phyloP scores from a whole-genome alignment of 2,113 vertebrate species.

The Saimiri boliviensis region DNA sequence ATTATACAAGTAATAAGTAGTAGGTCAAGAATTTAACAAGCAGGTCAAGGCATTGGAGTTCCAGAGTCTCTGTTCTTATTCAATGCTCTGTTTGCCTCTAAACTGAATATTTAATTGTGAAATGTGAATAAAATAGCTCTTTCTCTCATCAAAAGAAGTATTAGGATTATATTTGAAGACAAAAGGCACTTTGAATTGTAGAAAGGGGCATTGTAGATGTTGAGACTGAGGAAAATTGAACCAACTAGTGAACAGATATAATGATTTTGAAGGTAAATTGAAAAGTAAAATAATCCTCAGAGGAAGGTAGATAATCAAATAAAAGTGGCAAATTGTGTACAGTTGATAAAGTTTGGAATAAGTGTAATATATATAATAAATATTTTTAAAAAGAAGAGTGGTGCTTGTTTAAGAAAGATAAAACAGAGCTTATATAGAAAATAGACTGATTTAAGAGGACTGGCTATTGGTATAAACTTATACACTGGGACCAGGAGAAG shows the following conservation, averaged over 20 bases:
- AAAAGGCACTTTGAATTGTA: background rate
- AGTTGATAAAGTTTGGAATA: background rate
- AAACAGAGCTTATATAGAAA: background rate
- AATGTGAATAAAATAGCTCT: background rate
- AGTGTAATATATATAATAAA: background rate
- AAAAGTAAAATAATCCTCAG: background rate
- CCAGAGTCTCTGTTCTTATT: background rate
- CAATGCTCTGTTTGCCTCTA: background rate
- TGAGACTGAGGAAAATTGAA: background rate
- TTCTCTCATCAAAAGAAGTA: background rate
- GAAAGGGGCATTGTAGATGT: background rate
- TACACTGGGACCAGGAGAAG: background rate
- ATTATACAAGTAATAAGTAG: background rate
- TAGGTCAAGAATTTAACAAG: background rate
- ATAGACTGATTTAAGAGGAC: background rate
- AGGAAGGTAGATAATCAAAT: background rate
- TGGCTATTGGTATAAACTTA: background rate
- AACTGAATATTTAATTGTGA: background rate
- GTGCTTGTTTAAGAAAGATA: background rate
- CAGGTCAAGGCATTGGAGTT: background rate
- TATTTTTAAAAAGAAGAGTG: background rate
- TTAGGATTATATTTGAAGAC: background rate
- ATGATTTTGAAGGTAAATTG: background rate
- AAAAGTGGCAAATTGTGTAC: background rate
- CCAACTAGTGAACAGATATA: background rate